These are phyloP conservation scores for Diabrotica balteata DNA, from an alignment of 2,888 invertebrate species.

Conservation along the genomic window DNA sequence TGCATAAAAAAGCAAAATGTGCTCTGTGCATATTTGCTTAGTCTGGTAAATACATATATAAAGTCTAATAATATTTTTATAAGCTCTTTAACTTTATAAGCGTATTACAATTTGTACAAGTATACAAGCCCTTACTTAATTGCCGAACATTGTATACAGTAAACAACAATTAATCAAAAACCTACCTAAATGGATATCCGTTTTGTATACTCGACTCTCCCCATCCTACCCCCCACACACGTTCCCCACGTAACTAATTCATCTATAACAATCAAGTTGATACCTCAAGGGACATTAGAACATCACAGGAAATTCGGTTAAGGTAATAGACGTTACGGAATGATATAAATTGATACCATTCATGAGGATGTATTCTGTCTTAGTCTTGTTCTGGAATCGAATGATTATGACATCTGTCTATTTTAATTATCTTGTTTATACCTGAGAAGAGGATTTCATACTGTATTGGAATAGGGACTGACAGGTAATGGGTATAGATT, in stretches of 20 bases:
- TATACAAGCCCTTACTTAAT: too few relatives aligned
- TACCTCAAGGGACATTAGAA: constrained; percentile 15
- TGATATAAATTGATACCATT: constrained; percentile 28
- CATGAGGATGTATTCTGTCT: constrained; percentile 29
- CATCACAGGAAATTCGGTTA: constrained; percentile 14
- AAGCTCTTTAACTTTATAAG: too few relatives aligned
- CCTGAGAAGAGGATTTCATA: constrained; percentile 3
- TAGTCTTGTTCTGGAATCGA: constrained; percentile 20
- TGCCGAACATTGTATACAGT: too few relatives aligned
- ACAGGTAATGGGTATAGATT: neutral
- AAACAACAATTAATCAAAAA: too few relatives aligned
- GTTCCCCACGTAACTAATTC: constrained; percentile 14
- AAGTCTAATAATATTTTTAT: too few relatives aligned
- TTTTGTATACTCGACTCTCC: too few relatives aligned
- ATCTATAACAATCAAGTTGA: constrained; percentile 23
- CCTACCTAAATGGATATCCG: too few relatives aligned
- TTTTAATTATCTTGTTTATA: constrained; percentile 20
- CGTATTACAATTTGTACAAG: too few relatives aligned
- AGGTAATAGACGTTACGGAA: constrained; percentile 20
- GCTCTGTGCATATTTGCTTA: too few relatives aligned
- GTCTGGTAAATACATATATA: too few relatives aligned
- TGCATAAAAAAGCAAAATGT: too few relatives aligned
- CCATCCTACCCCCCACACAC: neutral
- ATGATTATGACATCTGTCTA: constrained; percentile 24
- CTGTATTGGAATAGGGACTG: constrained; percentile 5